Percentiles rank a stretch among this genome's conserved stretches.
Evolutionary conservation across 2,797 vertebrate genomes (phyloP).

Genomic region (Acropternis orthonyx): DNA sequence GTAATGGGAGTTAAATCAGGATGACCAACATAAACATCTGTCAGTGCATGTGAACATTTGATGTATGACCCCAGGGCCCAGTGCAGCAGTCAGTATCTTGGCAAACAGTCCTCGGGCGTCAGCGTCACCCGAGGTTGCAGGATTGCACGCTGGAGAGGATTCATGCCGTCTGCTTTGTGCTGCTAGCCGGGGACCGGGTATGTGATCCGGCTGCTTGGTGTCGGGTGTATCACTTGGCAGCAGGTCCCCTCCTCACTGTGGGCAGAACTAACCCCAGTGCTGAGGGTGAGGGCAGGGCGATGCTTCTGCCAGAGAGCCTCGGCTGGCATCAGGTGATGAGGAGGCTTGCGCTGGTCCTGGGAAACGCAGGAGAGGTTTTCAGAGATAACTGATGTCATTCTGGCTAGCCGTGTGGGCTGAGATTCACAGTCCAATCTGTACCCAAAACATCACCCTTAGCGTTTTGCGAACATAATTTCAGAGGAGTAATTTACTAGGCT

Average conservation of each 20-base stretch:
- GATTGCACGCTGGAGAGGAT: neutral
- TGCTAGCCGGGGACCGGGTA: neutral
- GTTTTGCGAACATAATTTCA: neutral
- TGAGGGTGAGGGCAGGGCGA: neutral
- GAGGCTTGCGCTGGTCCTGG: neutral
- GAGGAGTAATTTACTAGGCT: neutral
- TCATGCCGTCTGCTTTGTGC: neutral
- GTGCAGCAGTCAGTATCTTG: conserved; percentile 32
- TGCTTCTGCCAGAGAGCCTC: neutral
- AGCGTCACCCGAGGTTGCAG: neutral
- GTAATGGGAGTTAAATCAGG: conserved; percentile 65
- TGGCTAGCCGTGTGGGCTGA: neutral
- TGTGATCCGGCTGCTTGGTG: neutral
- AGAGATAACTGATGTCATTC: neutral
- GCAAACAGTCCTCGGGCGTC: conserved; percentile 12
- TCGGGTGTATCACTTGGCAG: neutral
- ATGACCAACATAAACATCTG: conserved; percentile 60
- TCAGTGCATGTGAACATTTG: conserved; percentile 66
- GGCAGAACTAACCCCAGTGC: neutral
- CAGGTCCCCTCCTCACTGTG: neutral
- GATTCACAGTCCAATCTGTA: neutral
- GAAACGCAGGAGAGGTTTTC: neutral
- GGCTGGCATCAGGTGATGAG: neutral
- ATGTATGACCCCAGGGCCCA: conserved; percentile 42
- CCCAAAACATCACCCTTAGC: neutral